Conservation (phyloP, 2,797 vertebrate genomes). For the Myripristis murdjan region DNA sequence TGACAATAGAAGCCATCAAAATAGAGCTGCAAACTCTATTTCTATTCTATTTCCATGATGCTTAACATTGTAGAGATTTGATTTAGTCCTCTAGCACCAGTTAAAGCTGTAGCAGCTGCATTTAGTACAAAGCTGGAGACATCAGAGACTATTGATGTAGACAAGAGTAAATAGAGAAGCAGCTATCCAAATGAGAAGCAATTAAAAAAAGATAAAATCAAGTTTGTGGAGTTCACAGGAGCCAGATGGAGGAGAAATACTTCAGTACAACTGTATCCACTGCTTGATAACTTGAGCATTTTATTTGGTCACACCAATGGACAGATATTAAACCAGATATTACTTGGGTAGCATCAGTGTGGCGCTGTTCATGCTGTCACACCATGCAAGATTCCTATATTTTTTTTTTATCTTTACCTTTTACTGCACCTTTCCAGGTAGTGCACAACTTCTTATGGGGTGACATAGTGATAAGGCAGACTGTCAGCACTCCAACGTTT, state of each 20-base stretch:
- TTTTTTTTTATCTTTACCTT: no score
- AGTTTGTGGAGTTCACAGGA: constrained; percentile 11
- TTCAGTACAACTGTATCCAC: constrained; percentile 2
- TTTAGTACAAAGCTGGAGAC: constrained; percentile 11
- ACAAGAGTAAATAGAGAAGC: constrained; percentile 3
- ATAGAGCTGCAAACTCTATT: no score
- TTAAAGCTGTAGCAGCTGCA: not conserved
- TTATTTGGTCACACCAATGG: constrained; percentile 1
- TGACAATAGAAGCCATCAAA: not conserved
- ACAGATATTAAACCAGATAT: constrained; percentile 19
- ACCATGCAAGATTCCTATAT: no score
- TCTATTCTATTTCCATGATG: no score
- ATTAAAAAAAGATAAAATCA: constrained; percentile 1
- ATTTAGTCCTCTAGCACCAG: not conserved
- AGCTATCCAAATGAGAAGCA: constrained; percentile 27
- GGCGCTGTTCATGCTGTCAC: no score
- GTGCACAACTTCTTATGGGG: no score
- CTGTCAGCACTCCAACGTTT: no score
- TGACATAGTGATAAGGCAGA: no score
- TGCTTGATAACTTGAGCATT: constrained; percentile 1
- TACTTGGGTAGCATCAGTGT: not conserved
- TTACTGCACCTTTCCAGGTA: no score
- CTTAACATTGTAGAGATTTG: not conserved
- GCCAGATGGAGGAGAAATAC: constrained; percentile 2
- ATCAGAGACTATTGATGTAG: constrained; percentile 26